Evolutionary conservation across 1,140 invertebrate species (phyloP).

Genomic region (Leptinotarsa defecta): DNA sequence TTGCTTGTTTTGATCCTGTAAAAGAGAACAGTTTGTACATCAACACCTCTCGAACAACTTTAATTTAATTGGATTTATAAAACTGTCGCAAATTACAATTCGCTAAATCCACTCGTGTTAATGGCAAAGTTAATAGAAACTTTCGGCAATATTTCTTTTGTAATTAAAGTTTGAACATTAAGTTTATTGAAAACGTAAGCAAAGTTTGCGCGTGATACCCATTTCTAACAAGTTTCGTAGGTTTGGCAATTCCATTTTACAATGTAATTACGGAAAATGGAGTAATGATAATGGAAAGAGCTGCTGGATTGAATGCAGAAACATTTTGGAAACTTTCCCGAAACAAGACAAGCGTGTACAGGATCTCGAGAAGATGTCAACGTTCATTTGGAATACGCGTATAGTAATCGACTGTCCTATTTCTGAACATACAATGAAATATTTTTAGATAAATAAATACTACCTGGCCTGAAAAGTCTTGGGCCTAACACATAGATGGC

Average conservation of each 20-base stretch:
- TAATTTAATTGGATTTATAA: slow-evolving; percentile 15
- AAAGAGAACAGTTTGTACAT: neutral
- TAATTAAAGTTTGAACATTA: slow-evolving; percentile 44
- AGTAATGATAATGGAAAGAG: slow-evolving; percentile 13
- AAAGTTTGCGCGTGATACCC: slow-evolving; percentile 37
- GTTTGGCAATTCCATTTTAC: slow-evolving; percentile 36
- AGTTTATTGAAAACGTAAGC: slow-evolving; percentile 46
- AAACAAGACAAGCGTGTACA: neutral
- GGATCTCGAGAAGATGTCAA: neutral
- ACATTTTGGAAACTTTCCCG: neutral
- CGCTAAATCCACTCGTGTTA: slow-evolving; percentile 16
- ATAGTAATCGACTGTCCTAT: too few species aligned
- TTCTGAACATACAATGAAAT: too few species aligned
- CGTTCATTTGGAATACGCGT: too few species aligned
- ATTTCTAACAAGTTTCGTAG: slow-evolving; percentile 27
- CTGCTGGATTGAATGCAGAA: neutral
- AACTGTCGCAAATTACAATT: slow-evolving; percentile 22
- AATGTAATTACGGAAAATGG: slow-evolving; percentile 33
- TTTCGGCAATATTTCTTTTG: slow-evolving; percentile 39
- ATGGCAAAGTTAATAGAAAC: slow-evolving; percentile 35
- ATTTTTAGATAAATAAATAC: too few species aligned
- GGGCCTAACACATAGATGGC: too few species aligned
- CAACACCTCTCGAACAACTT: neutral
- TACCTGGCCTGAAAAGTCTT: too few species aligned
- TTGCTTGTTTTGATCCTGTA: too few species aligned